These are phyloP conservation scores for Lumbricus terrestris DNA, from an alignment of 2,888 invertebrate genomes.

Conservation along the genomic window DNA sequence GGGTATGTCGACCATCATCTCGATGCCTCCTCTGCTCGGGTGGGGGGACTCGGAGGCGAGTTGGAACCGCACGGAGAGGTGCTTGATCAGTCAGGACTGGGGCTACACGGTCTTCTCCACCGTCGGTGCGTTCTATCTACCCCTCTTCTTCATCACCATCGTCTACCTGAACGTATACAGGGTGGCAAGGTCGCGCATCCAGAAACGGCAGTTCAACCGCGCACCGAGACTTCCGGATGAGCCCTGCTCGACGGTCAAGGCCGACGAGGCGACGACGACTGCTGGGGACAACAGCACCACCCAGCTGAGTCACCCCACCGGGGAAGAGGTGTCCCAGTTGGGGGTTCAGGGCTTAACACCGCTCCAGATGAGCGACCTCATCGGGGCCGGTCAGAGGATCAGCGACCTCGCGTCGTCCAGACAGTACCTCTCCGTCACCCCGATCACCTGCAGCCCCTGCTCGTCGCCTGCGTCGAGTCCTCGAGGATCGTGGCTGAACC, in stretches of 20 bases:
- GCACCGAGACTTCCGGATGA: not conserved
- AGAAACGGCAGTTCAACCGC: constrained; percentile 59
- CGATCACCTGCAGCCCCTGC: not conserved
- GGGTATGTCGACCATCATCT: constrained; percentile 86
- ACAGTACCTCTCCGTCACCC: constrained; percentile 15
- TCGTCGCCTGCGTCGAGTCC: not conserved
- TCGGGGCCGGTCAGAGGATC: not conserved
- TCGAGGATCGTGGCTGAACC: not conserved
- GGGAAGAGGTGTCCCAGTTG: not conserved
- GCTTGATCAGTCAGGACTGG: constrained; percentile 78
- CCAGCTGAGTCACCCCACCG: not conserved
- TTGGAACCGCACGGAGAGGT: constrained; percentile 60
- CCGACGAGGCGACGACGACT: not conserved
- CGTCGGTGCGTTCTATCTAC: constrained; percentile 94
- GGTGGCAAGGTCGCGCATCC: constrained; percentile 81
- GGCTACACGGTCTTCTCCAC: constrained; percentile 92
- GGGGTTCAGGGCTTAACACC: not conserved
- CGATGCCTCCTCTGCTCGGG: constrained; percentile 78
- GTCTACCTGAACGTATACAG: constrained; percentile 96
- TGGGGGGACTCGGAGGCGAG: constrained; percentile 28
- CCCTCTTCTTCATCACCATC: constrained; percentile 86
- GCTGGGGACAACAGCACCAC: not conserved
- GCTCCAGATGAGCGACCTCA: not conserved
- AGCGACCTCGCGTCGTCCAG: constrained; percentile 12
- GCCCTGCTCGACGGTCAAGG: not conserved